A percentile compares a stretch with the other conserved stretches of the same genome.
phyloP scores from a whole-genome alignment of 2,113 vertebrate genomes.

The Tupaia tana region DNA sequence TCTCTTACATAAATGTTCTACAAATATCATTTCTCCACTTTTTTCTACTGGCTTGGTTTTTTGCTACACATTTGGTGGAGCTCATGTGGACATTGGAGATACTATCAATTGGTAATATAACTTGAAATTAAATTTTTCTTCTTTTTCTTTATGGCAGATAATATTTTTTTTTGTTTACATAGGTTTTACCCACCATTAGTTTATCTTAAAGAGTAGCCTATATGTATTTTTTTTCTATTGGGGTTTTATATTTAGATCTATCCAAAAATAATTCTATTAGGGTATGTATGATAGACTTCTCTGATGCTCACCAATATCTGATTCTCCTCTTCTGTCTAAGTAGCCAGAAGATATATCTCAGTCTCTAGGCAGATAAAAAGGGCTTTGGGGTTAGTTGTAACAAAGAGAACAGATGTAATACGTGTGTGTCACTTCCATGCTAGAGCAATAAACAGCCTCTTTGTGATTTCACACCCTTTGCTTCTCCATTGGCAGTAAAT shows the following conservation, averaged over 20 bases:
- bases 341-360: background rate
- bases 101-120: background rate
- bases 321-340: background rate
- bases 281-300: background rate
- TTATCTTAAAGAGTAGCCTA: background rate
- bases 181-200: background rate
- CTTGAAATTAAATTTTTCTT: conserved; percentile 16
- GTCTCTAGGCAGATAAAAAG: background rate
- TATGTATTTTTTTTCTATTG: background rate
- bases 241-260: background rate
- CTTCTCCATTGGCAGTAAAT: background rate
- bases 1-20: background rate
- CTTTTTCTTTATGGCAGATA: background rate
- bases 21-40: background rate
- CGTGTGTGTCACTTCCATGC: background rate
- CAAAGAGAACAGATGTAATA: too few species aligned
- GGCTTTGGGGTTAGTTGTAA: background rate
- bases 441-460: background rate
- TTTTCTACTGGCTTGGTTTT: background rate
- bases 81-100: background rate
- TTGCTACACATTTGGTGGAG: background rate
- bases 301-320: background rate
- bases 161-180: background rate
- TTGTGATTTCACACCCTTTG: background rate
- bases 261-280: background rate